Conservation (phyloP, 92 coral and sea anemone genomes). For the Scolanthus callimorphus region DNA sequence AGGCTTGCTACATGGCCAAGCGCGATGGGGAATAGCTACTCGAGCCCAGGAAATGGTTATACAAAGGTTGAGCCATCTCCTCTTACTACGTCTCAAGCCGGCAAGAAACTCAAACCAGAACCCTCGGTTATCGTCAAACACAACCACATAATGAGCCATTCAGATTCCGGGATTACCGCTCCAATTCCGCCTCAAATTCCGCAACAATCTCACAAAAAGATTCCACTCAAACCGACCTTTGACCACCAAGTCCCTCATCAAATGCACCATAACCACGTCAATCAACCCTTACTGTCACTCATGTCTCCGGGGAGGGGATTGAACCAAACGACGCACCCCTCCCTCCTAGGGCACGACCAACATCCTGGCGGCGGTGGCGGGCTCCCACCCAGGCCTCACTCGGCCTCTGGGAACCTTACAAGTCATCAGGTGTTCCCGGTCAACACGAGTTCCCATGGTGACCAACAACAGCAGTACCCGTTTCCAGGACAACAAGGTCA, state of each 20-base stretch:
- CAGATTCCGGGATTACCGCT: conserved; percentile 23
- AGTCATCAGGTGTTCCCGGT: conserved; percentile 48
- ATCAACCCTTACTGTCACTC: conserved; percentile 82
- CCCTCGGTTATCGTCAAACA: conserved; percentile 60
- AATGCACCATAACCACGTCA: conserved; percentile 47
- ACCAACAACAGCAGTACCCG: conserved; percentile 59
- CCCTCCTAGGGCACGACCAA: conserved; percentile 50
- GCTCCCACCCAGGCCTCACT: conserved; percentile 91
- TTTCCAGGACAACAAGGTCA: conserved; percentile 67
- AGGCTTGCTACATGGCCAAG: conserved; percentile 40
- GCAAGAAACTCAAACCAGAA: conserved; percentile 57
- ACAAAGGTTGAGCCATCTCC: conserved; percentile 45
- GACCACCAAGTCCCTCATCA: conserved; percentile 43
- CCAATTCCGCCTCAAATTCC: conserved; percentile 27
- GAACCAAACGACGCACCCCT: conserved; percentile 29
- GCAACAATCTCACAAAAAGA: conserved; percentile 67
- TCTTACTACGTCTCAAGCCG: conserved; percentile 15
- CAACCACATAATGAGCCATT: conserved; percentile 63
- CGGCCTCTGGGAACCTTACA: conserved; percentile 82
- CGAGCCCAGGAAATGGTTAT: conserved; percentile 57
- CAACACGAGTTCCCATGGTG: conserved; percentile 67
- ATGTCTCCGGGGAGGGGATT: conserved; percentile 71
- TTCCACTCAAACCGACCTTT: conserved; percentile 44
- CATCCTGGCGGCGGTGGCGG: conserved; percentile 36
- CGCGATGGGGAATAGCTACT: conserved; percentile 26